A percentile compares a stretch with the other conserved stretches of the same genome.
These are phyloP conservation scores for Baryphthengus martii DNA, from an alignment of 2,113 vertebrate species.

Conservation along the genomic window DNA sequence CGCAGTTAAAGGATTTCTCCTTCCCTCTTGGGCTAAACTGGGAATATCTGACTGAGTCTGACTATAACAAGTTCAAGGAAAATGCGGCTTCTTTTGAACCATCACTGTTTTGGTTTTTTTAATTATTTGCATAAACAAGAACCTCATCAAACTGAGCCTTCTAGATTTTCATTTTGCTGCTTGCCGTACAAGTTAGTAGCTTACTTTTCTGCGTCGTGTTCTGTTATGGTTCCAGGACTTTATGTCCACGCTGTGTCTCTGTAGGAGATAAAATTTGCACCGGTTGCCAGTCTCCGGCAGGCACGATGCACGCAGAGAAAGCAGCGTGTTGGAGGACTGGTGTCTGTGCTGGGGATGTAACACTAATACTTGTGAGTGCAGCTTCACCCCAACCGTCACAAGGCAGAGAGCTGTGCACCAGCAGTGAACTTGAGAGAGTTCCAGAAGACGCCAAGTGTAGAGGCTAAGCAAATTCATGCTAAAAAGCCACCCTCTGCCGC, in stretches of 20 bases:
- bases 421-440: background rate
- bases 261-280: background rate
- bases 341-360: background rate
- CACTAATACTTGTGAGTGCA: too few species aligned
- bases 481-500: background rate
- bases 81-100: background rate
- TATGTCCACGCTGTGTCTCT: background rate
- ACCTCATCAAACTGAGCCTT: background rate
- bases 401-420: background rate
- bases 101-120: background rate
- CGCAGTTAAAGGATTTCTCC: background rate
- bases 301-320: rapidly evolving
- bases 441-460: background rate
- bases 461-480: background rate
- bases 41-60: background rate
- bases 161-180: background rate
- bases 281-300: background rate
- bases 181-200: background rate
- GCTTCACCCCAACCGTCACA: background rate
- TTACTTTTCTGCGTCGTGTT: background rate
- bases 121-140: background rate
- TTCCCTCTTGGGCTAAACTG: background rate
- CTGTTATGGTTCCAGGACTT: background rate
- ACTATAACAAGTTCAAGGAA: background rate
- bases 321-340: background rate